Conservation (phyloP, 2,113 vertebrate species). For the Neolamprologus falcicula region DNA sequence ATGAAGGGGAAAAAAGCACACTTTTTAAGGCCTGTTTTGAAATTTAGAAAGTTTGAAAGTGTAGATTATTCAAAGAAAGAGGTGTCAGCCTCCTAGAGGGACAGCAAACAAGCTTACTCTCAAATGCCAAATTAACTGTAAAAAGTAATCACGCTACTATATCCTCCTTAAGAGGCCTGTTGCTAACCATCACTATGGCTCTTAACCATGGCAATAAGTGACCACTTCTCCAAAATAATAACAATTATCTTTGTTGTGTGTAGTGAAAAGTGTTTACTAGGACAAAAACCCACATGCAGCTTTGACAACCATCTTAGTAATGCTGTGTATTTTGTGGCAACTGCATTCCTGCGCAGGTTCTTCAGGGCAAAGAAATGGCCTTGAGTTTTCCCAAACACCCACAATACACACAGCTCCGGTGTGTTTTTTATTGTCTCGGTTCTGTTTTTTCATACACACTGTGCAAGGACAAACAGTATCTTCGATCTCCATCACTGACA, state of each 20-base stretch:
- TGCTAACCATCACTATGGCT: background rate
- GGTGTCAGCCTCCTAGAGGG: background rate
- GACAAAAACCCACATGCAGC: background rate
- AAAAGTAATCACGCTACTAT: background rate
- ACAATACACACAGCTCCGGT: background rate
- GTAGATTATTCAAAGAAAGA: background rate
- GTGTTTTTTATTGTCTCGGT: conserved; percentile 9
- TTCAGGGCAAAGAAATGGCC: background rate
- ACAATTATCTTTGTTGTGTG: background rate
- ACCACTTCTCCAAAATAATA: background rate
- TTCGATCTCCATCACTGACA: conserved; percentile 58
- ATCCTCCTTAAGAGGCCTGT: background rate
- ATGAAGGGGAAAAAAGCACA: background rate
- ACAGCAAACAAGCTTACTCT: background rate
- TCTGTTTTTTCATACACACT: conserved; percentile 9
- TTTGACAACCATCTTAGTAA: conserved; percentile 21
- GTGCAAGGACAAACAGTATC: conserved; percentile 53
- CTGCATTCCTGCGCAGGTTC: background rate
- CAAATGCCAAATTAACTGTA: background rate
- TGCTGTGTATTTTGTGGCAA: background rate
- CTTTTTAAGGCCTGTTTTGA: background rate
- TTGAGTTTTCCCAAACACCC: background rate
- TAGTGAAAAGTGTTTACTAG: background rate
- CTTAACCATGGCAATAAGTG: background rate
- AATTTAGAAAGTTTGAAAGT: background rate